phyloP scores from a whole-genome alignment of 1,140 invertebrate genomes.

The Ceratosolen solmsi region DNA sequence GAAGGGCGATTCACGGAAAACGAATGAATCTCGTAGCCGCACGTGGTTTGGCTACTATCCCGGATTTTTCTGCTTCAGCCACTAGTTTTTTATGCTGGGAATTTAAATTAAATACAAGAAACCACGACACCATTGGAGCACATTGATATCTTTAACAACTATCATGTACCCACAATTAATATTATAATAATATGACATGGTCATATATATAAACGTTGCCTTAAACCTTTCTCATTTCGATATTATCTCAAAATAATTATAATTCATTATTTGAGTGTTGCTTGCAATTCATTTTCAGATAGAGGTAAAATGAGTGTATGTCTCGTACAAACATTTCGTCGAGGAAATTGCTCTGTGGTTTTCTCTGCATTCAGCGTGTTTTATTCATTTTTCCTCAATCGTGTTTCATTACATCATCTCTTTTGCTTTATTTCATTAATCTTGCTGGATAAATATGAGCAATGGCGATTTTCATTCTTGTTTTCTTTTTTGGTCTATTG shows the following conservation, averaged over 20 bases:
- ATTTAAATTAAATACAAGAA: conserved; percentile 48
- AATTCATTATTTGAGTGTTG: background rate
- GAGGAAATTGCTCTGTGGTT: conserved; percentile 47
- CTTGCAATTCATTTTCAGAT: background rate
- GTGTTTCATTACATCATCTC: conserved; percentile 21
- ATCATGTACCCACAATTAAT: no score
- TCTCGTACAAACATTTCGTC: conserved; percentile 5
- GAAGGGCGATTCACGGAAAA: background rate
- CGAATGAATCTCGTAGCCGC: conserved; percentile 47
- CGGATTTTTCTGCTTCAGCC: background rate
- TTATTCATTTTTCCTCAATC: background rate
- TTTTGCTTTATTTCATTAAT: conserved; percentile 24
- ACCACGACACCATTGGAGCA: no score
- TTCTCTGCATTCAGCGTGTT: background rate
- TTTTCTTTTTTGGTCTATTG: no score
- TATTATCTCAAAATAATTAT: background rate
- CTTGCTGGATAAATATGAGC: background rate
- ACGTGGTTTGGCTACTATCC: conserved; percentile 37
- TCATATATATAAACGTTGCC: background rate
- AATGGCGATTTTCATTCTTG: background rate
- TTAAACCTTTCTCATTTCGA: background rate
- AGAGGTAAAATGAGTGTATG: no score
- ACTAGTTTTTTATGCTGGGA: conserved; percentile 37
- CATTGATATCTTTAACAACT: no score
- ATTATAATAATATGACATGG: no score